Conservation (phyloP, 1,140 invertebrate species). For the Lethrus apterus region DNA sequence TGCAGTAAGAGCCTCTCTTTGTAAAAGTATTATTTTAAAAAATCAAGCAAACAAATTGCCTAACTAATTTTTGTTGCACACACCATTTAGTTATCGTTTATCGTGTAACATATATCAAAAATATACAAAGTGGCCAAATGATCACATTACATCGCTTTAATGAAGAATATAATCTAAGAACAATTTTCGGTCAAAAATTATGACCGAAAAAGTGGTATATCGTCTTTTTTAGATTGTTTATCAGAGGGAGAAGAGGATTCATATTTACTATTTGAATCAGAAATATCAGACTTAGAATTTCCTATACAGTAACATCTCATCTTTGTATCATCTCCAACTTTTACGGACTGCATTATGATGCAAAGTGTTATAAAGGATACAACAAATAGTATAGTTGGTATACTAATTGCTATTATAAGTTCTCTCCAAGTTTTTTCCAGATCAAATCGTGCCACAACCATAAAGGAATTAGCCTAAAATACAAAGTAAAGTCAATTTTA, state of each 20-base stretch:
- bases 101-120: no score
- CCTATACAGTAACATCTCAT: conserved; percentile 71
- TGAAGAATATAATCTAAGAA: no score
- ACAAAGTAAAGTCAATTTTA: conserved; percentile 8
- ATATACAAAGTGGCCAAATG: no score
- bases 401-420: conserved; percentile 68
- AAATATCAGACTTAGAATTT: conserved; percentile 30
- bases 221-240: conserved; percentile 18
- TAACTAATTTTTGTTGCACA: no score
- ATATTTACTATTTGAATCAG: conserved; percentile 31
- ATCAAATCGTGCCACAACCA: conserved; percentile 72
- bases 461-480: conserved; percentile 36
- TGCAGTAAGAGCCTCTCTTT: no score
- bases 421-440: conserved; percentile 68
- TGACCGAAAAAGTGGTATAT: conserved; percentile 14
- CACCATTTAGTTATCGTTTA: no score
- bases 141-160: no score
- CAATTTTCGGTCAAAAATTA: no score
- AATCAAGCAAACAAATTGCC: no score
- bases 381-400: conserved; percentile 75
- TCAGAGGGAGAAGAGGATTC: conserved; percentile 35
- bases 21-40: no score
- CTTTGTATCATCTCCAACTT: conserved; percentile 79
- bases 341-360: conserved; percentile 80
- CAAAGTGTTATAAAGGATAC: conserved; percentile 77